Evolutionary conservation across 1,140 invertebrate species (phyloP).

Genomic region (Macrocentrus cingulum): DNA sequence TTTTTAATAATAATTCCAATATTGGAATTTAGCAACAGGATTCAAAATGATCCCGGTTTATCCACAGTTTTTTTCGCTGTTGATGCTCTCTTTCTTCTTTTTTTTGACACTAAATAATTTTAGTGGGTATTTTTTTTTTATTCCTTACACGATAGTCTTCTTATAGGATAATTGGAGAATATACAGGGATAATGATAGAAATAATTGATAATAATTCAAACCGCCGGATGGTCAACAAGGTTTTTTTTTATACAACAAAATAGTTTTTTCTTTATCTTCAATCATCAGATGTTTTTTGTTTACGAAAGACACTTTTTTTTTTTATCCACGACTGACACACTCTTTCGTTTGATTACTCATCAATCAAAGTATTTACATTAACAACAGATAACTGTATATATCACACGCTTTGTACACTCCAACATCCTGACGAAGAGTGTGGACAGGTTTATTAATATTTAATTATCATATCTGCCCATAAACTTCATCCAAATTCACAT

Average conservation of each 20-base stretch:
- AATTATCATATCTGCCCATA: not conserved
- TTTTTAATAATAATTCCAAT: constrained; percentile 27
- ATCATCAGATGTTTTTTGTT: constrained; percentile 25
- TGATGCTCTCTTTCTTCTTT: constrained; percentile 4
- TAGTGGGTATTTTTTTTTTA: constrained; percentile 10
- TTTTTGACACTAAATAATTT: constrained; percentile 5
- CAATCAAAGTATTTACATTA: constrained; percentile 39
- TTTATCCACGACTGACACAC: constrained; percentile 18
- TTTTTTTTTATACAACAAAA: constrained; percentile 52
- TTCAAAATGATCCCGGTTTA: constrained; percentile 12
- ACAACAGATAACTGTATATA: constrained; percentile 41
- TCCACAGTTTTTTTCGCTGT: constrained; percentile 5
- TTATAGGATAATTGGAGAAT: constrained; percentile 35
- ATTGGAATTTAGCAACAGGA: constrained; percentile 31
- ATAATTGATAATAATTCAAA: constrained; percentile 40
- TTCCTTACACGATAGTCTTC: constrained; percentile 9
- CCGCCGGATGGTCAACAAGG: constrained; percentile 40
- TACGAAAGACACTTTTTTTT: constrained; percentile 16
- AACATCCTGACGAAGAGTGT: constrained; percentile 22
- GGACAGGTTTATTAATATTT: not conserved
- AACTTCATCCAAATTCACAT: constrained; percentile 7
- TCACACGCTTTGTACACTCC: constrained; percentile 52
- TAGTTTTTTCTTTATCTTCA: constrained; percentile 32
- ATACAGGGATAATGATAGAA: constrained; percentile 37
- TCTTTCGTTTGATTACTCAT: constrained; percentile 28